Evolutionary conservation across 1,140 invertebrate species (phyloP).

Genomic region (Drosophila serrata): DNA sequence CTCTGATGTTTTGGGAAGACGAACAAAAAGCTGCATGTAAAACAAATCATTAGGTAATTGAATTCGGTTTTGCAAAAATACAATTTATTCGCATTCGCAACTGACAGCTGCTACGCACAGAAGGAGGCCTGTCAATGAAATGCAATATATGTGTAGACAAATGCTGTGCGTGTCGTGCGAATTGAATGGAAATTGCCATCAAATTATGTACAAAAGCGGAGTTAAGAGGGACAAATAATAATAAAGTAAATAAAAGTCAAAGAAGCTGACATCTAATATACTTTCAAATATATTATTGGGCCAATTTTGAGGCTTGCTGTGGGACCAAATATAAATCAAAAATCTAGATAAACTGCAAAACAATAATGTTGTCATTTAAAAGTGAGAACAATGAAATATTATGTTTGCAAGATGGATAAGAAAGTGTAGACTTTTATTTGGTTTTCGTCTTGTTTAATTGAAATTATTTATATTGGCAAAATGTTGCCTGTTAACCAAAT

Average conservation of each 20-base stretch:
- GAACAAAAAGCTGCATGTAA: slow-evolving; percentile 60
- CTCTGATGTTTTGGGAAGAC: not conserved
- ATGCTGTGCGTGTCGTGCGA: slow-evolving; percentile 43
- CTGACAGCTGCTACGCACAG: slow-evolving; percentile 73
- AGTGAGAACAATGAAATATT: not conserved
- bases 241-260: slow-evolving; percentile 2
- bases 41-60: slow-evolving; percentile 82
- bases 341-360: not conserved
- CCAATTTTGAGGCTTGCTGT: not conserved
- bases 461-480: not conserved
- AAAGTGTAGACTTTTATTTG: not conserved
- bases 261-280: not conserved
- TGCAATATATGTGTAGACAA: slow-evolving; percentile 65
- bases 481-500: not conserved
- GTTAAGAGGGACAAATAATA: slow-evolving; percentile 16
- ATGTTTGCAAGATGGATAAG: not conserved
- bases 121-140: slow-evolving; percentile 58
- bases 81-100: slow-evolving; percentile 66
- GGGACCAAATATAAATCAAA: not conserved
- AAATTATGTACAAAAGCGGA: slow-evolving; percentile 36
- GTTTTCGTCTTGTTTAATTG: not conserved
- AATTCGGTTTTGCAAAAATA: slow-evolving; percentile 66
- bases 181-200: slow-evolving; percentile 51
- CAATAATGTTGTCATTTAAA: slow-evolving; percentile 1
- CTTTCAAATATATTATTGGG: not conserved